phyloP scores from a whole-genome alignment of 1,140 invertebrate genomes.

The Drosophila nebulosa region DNA sequence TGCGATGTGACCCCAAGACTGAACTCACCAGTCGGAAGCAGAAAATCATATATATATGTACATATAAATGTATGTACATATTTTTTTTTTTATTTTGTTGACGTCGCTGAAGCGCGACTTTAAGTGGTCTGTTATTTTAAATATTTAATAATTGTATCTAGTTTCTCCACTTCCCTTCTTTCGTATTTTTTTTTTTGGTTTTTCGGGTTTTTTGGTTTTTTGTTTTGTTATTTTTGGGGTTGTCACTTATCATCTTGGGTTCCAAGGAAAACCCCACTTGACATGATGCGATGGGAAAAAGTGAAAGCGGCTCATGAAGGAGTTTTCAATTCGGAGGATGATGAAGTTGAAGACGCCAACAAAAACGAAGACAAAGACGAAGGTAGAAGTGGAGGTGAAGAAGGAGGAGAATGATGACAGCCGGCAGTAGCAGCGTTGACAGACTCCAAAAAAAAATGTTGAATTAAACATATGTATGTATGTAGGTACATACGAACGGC shows the following conservation, averaged over 20 bases:
- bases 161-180: slow-evolving; percentile 56
- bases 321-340: slow-evolving; percentile 6
- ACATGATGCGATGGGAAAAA: slow-evolving; percentile 54
- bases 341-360: too few species aligned
- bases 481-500: too few species aligned
- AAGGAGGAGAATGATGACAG: slow-evolving; percentile 24
- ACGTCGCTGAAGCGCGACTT: slow-evolving; percentile 59
- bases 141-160: slow-evolving; percentile 79
- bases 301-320: slow-evolving; percentile 53
- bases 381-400: not conserved
- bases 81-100: not conserved
- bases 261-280: slow-evolving; percentile 70
- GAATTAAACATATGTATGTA: not conserved
- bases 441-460: slow-evolving; percentile 16
- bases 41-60: not conserved
- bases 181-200: not conserved
- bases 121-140: slow-evolving; percentile 72
- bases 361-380: not conserved
- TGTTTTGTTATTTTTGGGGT: slow-evolving; percentile 9
- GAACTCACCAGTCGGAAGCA: not conserved
- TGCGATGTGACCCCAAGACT: not conserved
- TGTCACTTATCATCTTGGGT: slow-evolving; percentile 46
- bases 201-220: not conserved
- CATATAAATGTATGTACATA: not conserved
- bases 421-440: slow-evolving; percentile 40